Conservation (phyloP, 2,797 vertebrate species). For the Vultur gryphus region DNA sequence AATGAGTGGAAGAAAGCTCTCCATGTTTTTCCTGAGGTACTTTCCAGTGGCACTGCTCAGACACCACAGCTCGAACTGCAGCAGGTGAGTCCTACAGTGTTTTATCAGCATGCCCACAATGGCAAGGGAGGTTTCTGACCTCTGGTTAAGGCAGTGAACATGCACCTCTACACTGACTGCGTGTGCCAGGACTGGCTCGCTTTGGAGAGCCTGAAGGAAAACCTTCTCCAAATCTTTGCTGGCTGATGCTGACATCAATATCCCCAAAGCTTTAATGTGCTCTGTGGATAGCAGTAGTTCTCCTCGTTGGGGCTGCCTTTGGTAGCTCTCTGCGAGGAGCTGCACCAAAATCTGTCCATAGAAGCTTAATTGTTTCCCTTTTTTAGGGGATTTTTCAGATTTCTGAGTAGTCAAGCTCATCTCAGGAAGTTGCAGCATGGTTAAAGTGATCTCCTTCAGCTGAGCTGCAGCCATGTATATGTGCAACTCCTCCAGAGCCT, state of each 20-base stretch:
- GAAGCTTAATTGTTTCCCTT: constrained; percentile 70
- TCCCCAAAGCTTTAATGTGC: constrained; percentile 80
- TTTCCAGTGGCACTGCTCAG: constrained; percentile 56
- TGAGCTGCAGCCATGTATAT: constrained; percentile 73
- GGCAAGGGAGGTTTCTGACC: constrained; percentile 37
- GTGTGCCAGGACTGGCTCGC: constrained; percentile 74
- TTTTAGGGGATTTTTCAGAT: background rate
- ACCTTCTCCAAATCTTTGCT: constrained; percentile 78
- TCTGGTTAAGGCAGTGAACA: constrained; percentile 78
- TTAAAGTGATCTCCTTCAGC: constrained; percentile 78
- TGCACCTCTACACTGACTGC: constrained; percentile 75
- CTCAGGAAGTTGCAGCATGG: constrained; percentile 82
- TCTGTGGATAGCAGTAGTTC: constrained; percentile 73
- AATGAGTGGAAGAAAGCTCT: constrained; percentile 79
- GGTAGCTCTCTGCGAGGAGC: constrained; percentile 75
- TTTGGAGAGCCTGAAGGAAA: constrained; percentile 77
- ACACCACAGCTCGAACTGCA: constrained; percentile 90
- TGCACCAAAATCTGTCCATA: constrained; percentile 81
- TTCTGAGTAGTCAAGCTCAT: constrained; percentile 63
- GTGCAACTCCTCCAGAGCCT: constrained; percentile 80
- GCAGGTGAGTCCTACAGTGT: constrained; percentile 81
- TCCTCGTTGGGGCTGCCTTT: constrained; percentile 25
- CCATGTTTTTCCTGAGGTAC: constrained; percentile 62
- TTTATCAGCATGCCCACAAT: constrained; percentile 75
- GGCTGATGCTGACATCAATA: constrained; percentile 78